Conservation (phyloP, 2,797 vertebrate genomes). For the Halcyon badia region DNA sequence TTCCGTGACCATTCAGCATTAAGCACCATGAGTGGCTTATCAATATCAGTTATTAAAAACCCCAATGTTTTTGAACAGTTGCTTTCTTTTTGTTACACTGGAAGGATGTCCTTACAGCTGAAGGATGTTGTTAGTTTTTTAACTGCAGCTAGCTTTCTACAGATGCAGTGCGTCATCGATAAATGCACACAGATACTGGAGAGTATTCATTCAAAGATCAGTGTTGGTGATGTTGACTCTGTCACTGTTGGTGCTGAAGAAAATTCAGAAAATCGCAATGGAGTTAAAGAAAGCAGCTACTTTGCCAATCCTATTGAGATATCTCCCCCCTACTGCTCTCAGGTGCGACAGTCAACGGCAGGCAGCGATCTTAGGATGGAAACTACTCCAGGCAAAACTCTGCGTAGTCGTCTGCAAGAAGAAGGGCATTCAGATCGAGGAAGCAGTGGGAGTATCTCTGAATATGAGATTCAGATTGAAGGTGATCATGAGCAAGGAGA, state of each 20-base stretch:
- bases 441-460: conserved; percentile 94
- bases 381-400: conserved; percentile 78
- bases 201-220: conserved; percentile 98
- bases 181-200: conserved; percentile 98
- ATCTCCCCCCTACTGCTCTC: conserved; percentile 93
- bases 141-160: conserved; percentile 97
- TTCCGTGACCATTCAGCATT: conserved; percentile 98
- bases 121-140: conserved; percentile 98
- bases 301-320: conserved; percentile 96
- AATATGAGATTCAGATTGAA: conserved; percentile 94
- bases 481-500: conserved; percentile 93
- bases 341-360: conserved; percentile 82
- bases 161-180: conserved; percentile 99
- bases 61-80: conserved; percentile 98
- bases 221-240: conserved; percentile 83
- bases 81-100: conserved; percentile 98
- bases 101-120: conserved; percentile 96
- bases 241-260: conserved; percentile 88
- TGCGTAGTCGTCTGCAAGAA: conserved; percentile 85
- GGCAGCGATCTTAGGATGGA: conserved; percentile 82
- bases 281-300: conserved; percentile 90
- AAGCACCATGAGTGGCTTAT: conserved; percentile 98
- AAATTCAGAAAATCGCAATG: conserved; percentile 85
- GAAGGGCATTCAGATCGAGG: conserved; percentile 97
- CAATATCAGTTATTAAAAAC: conserved; percentile 98